Base-by-base conservation (phyloP, 2,113 vertebrate species). In the Scartelaos histophorus region DNA sequence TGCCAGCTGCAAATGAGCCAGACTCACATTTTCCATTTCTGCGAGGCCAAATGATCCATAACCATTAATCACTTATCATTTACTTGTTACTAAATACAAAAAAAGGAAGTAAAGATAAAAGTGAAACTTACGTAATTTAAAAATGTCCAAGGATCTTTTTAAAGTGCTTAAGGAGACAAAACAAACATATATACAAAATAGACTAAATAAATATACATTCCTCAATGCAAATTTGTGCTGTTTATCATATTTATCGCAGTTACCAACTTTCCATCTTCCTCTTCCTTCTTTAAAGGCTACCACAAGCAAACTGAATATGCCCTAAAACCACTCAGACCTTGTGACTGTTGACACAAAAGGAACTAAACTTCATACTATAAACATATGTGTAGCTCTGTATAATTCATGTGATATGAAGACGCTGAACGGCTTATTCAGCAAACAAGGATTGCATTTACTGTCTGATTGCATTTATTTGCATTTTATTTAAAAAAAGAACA, bases 81-180 rank as follows among this genome's bases (percentile, higher is more conserved):
- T 64, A 51, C 29, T 2, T 2, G 19, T 67, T 16, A 67, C 45
- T 2, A 15, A n/a, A 45, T 9, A 43, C 13, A 12, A 16, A 13
- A 75, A 34, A 22, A 25, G 0, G 10, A 3, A 45, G 22, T 64
- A 10, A 29, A 11, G 5, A 13, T 22, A 22, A 1, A 53, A 5
- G 57, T 7, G 19, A 1, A 25, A 57, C 97, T 98, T 88, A 99
- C 96, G 95, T 79, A 96, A 92, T 87, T 98, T 99, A 76, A 98
- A 96, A 81, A 95, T 81, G 19, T 99, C 97, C 9, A 98, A 90
- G 1, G 97, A 95, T 82, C 93, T 92, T 91, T 97, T 98, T 85
- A 98, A 84, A 0, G 96, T 96, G 90, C 97, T 99, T 75, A 84
- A 90, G 82, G 86, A 67, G 90, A 29, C 88, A 76, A 68, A 60